phyloP scores from a whole-genome alignment of 2,888 invertebrate species.

The Chironomus tentans region DNA sequence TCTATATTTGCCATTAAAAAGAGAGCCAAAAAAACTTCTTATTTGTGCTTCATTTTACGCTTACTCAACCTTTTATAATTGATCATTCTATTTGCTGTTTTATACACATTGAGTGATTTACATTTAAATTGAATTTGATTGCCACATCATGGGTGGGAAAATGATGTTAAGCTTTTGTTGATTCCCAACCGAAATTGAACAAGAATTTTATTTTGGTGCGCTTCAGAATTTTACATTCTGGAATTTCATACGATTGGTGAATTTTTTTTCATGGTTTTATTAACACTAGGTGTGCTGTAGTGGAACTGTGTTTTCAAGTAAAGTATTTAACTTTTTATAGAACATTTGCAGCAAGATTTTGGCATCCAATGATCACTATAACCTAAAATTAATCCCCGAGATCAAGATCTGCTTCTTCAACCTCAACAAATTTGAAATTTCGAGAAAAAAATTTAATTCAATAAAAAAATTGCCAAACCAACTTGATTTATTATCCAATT shows the following conservation, averaged over 20 bases:
- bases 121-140: conserved; percentile 12
- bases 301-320: too few species aligned
- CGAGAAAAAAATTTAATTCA: too few species aligned
- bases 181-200: neutral
- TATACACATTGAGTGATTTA: neutral
- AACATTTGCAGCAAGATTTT: too few species aligned
- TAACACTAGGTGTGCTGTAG: neutral
- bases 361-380: too few species aligned
- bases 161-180: neutral
- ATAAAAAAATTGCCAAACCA: too few species aligned
- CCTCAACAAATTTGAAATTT: too few species aligned
- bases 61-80: conserved; percentile 6
- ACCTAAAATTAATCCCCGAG: too few species aligned
- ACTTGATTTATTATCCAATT: too few species aligned
- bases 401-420: too few species aligned
- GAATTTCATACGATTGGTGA: neutral
- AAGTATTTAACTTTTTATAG: too few species aligned
- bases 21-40: neutral
- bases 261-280: neutral
- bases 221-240: neutral
- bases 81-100: neutral
- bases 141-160: conserved; percentile 8
- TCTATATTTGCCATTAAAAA: neutral
- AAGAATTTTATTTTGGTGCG: neutral
- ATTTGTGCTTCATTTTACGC: neutral